Evolutionary conservation across 2,888 invertebrate species (phyloP), one percentile per base, ranked within the genome.

Genomic region (Candidula unifasciata): DNA sequence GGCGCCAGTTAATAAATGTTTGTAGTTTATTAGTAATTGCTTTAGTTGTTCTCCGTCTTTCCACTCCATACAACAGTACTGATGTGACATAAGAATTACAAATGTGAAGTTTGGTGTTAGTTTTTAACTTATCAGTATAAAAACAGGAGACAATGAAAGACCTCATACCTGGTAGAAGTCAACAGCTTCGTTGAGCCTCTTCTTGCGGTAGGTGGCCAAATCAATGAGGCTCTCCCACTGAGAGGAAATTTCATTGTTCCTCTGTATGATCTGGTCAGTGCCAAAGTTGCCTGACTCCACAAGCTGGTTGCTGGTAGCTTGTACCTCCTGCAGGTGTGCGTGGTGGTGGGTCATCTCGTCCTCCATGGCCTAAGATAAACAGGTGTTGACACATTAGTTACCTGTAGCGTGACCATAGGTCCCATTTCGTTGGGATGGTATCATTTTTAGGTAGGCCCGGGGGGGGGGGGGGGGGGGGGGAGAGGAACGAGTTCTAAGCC

Each of bases 191-290:
- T 97, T 97, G 84, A 99, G 95, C 0, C 99, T 96, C 94, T 97
- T 97, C 91, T 98, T 96, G 88, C 99, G 96, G 91, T 97, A 96
- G 87, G 91, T 92, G 88, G 98, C 96, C 93, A 98, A 95, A 93
- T 99, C 97, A 89, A 97, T 95, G 74, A 99, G 95, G 93, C 98
- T 97, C 94, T 97, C 97, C 99, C 99, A 99, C 95, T 98, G 97
- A 2, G 96, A 96, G 87, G 98, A 95, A 90, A 99, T 98, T 94
- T 99, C 98, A 90, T 96, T 96, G 85, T 99, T 96, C 86, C 99
- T 96, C 87, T 97, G 97, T 95, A 97, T 97, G 90, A 99, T 98
- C 92, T 97, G 96, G 91, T 98, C 98, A 0, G 98, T 96, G 18
- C 98, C 99, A 94, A 98, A 98, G 95, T 99, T 98, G 87, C 96